Evolutionary conservation across 2,888 invertebrate genomes (phyloP), one percentile per base, ranked within the genome.

Genomic region (Diarsia rubi): DNA sequence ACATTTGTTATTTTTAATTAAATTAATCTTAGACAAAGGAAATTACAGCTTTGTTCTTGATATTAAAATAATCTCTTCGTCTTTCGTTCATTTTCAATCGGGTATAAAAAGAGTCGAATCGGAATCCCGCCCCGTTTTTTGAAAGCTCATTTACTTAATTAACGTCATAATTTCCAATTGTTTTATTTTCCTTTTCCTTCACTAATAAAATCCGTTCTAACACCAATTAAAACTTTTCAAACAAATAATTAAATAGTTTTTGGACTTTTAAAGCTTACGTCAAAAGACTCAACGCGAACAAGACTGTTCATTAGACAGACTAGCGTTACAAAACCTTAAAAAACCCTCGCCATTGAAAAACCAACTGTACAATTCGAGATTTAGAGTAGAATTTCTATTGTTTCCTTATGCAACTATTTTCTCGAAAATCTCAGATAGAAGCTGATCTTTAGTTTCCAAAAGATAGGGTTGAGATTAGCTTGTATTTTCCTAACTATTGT

Each of bases 241-340:
- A 77, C 59, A 14, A 47, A 67, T 24, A 24, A n/a, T n/a, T n/a
- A n/a, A n/a, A 52, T 68, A 57, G 64, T 63, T 81, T 83, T 70
- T 27, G 27, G 24, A 16, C 47, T 71, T 66, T 8, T 27, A 54
- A 77, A 71, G 49, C 49, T 59, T 45, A 67, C 68, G 24, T 72
- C 21, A 45, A 69, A 71, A 71, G 47, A 69, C 69, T 73, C 67
- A 27, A 70, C 69, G 42, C 52, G 52, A 84, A 68, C 69, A 75
- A 81, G 70, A 78, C 72, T 77, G 73, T 78, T 83, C 85, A 73
- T 84, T 78, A 81, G 69, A 73, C 59, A 21, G 42, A 67, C 63
- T 69, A 73, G 69, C 69, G 60, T 8, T 44, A 69, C 60, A 78
- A 76, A 81, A 75, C 72, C 63, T 72, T 68, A 31, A 37, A 16